Conservation (phyloP, 2,113 vertebrate species). For the Alethe castanea region DNA sequence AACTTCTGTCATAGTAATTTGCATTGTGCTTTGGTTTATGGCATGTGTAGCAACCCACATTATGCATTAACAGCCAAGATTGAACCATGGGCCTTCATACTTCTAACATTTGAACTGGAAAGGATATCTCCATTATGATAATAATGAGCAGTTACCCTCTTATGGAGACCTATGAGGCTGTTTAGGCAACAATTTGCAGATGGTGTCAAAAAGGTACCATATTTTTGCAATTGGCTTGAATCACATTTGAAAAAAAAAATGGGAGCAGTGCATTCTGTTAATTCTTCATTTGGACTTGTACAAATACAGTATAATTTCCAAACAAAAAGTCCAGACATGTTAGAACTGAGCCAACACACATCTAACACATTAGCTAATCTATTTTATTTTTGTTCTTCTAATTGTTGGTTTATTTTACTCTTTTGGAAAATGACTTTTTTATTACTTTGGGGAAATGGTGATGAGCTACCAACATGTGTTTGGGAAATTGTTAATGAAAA, state of each 20-base stretch:
- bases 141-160: conserved; percentile 48
- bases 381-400: conserved; percentile 69
- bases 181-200: conserved; percentile 55
- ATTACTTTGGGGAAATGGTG: conserved; percentile 36
- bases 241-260: background rate
- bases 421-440: conserved; percentile 61
- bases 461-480: conserved; percentile 49
- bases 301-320: conserved; percentile 62
- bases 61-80: background rate
- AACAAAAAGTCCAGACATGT: conserved; percentile 57
- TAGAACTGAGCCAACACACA: conserved; percentile 55
- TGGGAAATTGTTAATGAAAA: conserved; percentile 64
- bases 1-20: conserved; percentile 45
- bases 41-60: conserved; percentile 2
- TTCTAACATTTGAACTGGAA: conserved; percentile 36
- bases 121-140: background rate
- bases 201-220: conserved; percentile 60
- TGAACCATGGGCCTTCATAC: background rate
- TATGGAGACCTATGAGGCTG: conserved; percentile 11
- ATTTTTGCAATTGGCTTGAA: conserved; percentile 60
- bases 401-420: conserved; percentile 61
- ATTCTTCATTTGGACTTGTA: conserved; percentile 64
- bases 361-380: conserved; percentile 57
- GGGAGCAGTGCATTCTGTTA: conserved; percentile 54
- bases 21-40: conserved; percentile 16